Evolutionary conservation across 2,888 invertebrate genomes (phyloP).

Genomic region (Macrosoma leucophasiata): DNA sequence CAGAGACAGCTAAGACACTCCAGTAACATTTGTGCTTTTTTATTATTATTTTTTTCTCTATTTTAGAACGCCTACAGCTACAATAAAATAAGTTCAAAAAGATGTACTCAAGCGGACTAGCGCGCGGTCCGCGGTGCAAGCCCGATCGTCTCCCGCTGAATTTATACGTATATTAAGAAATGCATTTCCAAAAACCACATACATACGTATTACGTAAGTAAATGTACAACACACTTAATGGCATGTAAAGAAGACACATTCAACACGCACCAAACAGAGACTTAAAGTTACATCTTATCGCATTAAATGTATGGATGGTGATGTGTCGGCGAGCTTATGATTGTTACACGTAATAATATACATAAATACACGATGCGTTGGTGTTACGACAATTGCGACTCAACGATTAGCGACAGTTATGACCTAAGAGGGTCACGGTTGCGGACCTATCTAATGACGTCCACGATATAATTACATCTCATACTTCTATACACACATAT

Average conservation of each 20-base stretch:
- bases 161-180: constrained; percentile 68
- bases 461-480: too few relatives aligned
- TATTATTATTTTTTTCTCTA: too few relatives aligned
- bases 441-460: too few relatives aligned
- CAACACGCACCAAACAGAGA: constrained; percentile 62
- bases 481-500: too few relatives aligned
- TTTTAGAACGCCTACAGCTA: constrained; percentile 56
- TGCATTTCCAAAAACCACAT: constrained; percentile 64
- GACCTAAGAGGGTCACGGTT: too few relatives aligned
- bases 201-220: constrained; percentile 59
- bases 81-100: constrained; percentile 49
- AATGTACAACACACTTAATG: constrained; percentile 58
- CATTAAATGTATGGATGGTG: constrained; percentile 41
- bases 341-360: constrained; percentile 24
- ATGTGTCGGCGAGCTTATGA: constrained; percentile 32
- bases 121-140: constrained; percentile 67
- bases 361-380: constrained; percentile 28
- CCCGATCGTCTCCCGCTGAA: constrained; percentile 52
- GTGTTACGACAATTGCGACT: constrained; percentile 21
- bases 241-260: constrained; percentile 69
- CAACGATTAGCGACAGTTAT: too few relatives aligned
- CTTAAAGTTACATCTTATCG: constrained; percentile 47
- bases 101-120: constrained; percentile 51
- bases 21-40: constrained; percentile 64
- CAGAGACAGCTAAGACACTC: constrained; percentile 57